Conservation (phyloP, 2,888 invertebrate genomes). For the Petrophora chlorosata region DNA sequence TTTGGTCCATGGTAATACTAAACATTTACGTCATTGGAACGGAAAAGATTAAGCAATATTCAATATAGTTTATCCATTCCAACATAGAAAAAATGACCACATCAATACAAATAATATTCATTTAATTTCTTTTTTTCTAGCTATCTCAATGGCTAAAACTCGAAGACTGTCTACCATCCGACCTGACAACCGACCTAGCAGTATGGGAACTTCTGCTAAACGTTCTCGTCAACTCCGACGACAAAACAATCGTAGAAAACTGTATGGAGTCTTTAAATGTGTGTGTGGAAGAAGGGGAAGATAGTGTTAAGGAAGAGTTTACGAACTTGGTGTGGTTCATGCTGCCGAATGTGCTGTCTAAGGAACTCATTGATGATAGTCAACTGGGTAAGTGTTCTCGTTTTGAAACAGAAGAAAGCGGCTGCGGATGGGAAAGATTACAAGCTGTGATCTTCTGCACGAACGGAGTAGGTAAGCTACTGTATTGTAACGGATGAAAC, state of each 20-base stretch:
- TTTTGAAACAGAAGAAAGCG: no score
- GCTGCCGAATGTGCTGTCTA: conserved; percentile 64
- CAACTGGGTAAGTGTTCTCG: conserved; percentile 64
- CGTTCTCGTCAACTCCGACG: conserved; percentile 56
- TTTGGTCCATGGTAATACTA: no score
- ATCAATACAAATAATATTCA: no score
- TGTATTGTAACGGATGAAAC: no score
- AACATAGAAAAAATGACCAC: not conserved
- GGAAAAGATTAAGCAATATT: no score
- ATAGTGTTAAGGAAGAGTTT: conserved; percentile 54
- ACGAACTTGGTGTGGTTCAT: conserved; percentile 59
- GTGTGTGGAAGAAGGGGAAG: conserved; percentile 59
- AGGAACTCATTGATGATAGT: conserved; percentile 59
- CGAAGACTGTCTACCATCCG: conserved; percentile 65
- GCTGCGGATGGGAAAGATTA: no score
- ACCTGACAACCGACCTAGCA: conserved; percentile 55
- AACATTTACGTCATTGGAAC: no score
- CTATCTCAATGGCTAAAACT: conserved; percentile 70
- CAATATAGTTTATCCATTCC: no score
- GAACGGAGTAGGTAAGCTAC: no score
- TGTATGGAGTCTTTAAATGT: conserved; percentile 58
- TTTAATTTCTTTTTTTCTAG: no score
- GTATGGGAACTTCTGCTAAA: conserved; percentile 69
- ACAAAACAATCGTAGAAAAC: conserved; percentile 50
- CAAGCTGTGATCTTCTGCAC: no score